A percentile compares a stretch with the other conserved stretches of the same genome.
These are phyloP conservation scores for Callimorpha dominula DNA, from an alignment of 2,888 invertebrate species.

Conservation along the genomic window DNA sequence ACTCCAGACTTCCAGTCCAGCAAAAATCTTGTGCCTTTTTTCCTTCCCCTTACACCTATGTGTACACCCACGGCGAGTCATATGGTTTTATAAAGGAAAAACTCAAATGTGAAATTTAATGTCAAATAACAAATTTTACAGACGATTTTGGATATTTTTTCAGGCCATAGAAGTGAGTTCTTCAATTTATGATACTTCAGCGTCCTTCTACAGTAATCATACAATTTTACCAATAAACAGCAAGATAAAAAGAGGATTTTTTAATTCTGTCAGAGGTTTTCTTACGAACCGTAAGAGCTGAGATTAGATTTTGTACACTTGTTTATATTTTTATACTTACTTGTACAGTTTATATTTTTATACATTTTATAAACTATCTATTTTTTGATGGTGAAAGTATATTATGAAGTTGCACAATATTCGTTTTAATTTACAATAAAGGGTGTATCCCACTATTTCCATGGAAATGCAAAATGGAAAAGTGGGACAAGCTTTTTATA, in stretches of 20 bases:
- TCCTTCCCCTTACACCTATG: no score
- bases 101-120: not conserved
- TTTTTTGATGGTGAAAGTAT: constrained; percentile 28
- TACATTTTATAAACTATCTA: constrained; percentile 31
- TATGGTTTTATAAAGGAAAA: not conserved
- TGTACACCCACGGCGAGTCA: no score
- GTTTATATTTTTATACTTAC: constrained; percentile 33
- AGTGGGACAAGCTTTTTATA: no score
- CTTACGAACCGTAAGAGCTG: constrained; percentile 65
- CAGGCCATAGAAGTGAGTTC: constrained; percentile 76
- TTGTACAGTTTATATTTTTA: constrained; percentile 15
- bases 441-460: no score
- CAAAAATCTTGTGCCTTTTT: no score
- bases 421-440: not conserved
- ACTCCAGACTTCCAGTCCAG: no score
- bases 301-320: constrained; percentile 32
- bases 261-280: constrained; percentile 73
- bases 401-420: constrained; percentile 1
- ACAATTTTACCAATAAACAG: constrained; percentile 62
- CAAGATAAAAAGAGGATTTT: constrained; percentile 73
- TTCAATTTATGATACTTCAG: constrained; percentile 77
- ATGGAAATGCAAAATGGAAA: no score
- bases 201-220: constrained; percentile 78
- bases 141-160: constrained; percentile 25
- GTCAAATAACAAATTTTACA: not conserved